Evolutionary conservation across 2,113 vertebrate species (phyloP).

Genomic region (Dasyurus viverrinus): DNA sequence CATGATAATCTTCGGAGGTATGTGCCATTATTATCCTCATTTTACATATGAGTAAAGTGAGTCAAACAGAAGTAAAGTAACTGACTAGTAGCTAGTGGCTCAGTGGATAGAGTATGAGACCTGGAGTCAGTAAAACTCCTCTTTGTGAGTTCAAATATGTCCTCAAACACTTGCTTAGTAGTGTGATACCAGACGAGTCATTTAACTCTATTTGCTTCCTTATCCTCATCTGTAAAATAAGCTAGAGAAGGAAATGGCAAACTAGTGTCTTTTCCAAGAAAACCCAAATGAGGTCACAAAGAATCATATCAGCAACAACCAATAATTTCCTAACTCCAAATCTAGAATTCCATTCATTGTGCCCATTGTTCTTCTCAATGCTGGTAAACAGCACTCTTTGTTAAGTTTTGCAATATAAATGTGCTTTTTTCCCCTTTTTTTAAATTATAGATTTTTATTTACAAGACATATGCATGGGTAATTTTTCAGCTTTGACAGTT

Average conservation of each 20-base stretch:
- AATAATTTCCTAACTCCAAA: background rate
- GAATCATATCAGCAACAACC: background rate
- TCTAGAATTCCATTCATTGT: background rate
- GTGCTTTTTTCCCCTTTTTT: no score
- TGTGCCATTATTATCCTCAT: background rate
- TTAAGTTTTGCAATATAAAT: background rate
- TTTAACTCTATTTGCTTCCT: no score
- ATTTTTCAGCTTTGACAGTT: no score
- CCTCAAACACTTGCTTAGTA: no score
- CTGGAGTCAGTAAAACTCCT: no score
- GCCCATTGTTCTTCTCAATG: background rate
- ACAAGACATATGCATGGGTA: no score
- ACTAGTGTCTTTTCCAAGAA: background rate
- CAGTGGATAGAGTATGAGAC: no score
- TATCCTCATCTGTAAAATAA: no score
- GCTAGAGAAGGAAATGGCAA: no score
- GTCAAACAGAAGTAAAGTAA: background rate
- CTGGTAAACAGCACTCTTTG: background rate
- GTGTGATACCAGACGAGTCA: no score
- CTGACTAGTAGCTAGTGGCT: background rate
- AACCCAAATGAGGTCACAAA: background rate
- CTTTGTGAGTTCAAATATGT: no score
- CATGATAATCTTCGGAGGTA: background rate
- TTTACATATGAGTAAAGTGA: background rate
- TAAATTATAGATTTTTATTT: no score